These are phyloP conservation scores for Lepisosteus oculatus DNA, from an alignment of 2,113 vertebrate genomes.

Conservation along the genomic window DNA sequence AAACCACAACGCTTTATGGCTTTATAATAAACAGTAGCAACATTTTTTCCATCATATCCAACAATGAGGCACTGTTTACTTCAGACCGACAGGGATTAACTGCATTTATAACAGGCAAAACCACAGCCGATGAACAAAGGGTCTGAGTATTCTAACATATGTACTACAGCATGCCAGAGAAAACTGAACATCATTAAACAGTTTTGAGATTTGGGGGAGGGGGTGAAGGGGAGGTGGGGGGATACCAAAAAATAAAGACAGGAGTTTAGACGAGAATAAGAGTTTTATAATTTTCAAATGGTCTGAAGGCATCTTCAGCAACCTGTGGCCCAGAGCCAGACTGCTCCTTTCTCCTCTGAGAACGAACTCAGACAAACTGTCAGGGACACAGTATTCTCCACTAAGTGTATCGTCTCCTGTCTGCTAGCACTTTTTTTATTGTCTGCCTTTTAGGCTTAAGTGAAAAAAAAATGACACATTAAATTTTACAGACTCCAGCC, in stretches of 20 bases:
- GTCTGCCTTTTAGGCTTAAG: too few species aligned
- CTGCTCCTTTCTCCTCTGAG: slow-evolving; percentile 44
- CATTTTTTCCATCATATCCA: slow-evolving; percentile 45
- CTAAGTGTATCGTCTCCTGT: too few species aligned
- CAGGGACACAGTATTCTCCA: slow-evolving; percentile 32
- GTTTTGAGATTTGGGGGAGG: slow-evolving; percentile 1
- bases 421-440: too few species aligned
- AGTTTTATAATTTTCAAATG: slow-evolving; percentile 11
- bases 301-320: slow-evolving; percentile 28
- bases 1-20: slow-evolving; percentile 39
- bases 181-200: slow-evolving; percentile 9
- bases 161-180: slow-evolving; percentile 6
- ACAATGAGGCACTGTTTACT: slow-evolving; percentile 70
- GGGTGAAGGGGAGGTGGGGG: slow-evolving; percentile 22
- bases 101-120: slow-evolving; percentile 52
- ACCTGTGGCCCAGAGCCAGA: neutral
- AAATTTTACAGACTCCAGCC: too few species aligned
- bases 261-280: slow-evolving; percentile 21
- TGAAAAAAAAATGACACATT: too few species aligned
- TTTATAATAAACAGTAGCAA: slow-evolving; percentile 61
- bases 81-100: slow-evolving; percentile 55
- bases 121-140: slow-evolving; percentile 47
- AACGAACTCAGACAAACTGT: slow-evolving; percentile 61
- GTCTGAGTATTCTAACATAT: slow-evolving; percentile 7
- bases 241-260: slow-evolving; percentile 1